Evolutionary conservation across 2,888 invertebrate genomes (phyloP), one percentile per base, ranked within the genome.

Genomic region (Leptogaster cylindrica): DNA sequence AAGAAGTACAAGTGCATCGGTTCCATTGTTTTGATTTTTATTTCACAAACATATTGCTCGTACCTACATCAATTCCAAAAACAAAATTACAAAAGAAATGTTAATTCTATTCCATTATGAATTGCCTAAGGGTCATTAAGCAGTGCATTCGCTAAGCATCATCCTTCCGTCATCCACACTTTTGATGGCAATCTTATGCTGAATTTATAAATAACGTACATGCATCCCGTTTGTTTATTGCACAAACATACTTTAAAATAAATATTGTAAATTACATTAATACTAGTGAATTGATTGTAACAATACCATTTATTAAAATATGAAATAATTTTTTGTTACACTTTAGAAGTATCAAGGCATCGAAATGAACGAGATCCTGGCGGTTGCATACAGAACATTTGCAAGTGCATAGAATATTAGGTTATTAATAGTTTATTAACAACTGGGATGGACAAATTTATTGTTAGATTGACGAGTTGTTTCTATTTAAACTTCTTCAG

Each of bases 281-380:
- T 55, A 55, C 55, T 55, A 55, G 55, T 55, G 55, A 55, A 20
- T 55, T 39, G 12, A 23, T 55, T 33, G 23, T 55, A 4, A 36
- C 31, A 16, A 31, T 55, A 39, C 18, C 55, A 55, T 55, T 25
- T 55, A 55, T n/a, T 2, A 25, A 23, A 39, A 55, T n/a, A 46
- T 23, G 8, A 23, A 39, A 55, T 36, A 36, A 52, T 18, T 55
- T 55, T 50, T 4, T 25, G 18, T 55, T 55, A 36, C 33, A 55
- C 55, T 55, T 55, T 55, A 36, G 39, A 55, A 55, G 55, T 39
- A 55, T 55, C 52, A 55, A 55, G 55, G 55, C 55, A 55, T 55
- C 39, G 55, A 14, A 41, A 41, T 3, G 16, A 10, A 39, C n/a
- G 39, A 39, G 12, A 7, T 39, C 10, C n/a, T n/a, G n/a, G n/a